Conservation (phyloP, 1,140 invertebrate species). For the Sarcophaga peregrina region DNA sequence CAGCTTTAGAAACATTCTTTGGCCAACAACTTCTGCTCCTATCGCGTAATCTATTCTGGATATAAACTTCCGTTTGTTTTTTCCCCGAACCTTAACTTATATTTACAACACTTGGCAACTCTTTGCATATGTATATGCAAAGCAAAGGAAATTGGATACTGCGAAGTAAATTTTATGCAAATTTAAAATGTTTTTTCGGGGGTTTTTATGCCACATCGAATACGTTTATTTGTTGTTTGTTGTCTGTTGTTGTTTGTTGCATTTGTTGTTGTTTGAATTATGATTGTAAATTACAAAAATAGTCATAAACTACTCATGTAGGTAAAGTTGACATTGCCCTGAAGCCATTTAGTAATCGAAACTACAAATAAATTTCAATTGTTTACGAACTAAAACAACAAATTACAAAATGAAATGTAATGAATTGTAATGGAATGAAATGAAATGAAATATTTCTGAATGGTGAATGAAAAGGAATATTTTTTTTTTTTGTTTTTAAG, state of each 20-base stretch:
- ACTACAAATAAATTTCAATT: slow-evolving; percentile 35
- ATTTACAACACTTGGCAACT: neutral
- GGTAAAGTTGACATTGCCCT: slow-evolving; percentile 35
- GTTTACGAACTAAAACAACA: too few species aligned
- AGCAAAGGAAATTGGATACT: neutral
- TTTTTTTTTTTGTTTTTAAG: slow-evolving; percentile 5
- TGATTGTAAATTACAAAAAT: slow-evolving; percentile 34
- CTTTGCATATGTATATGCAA: neutral
- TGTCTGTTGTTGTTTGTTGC: neutral
- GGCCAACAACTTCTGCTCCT: too few species aligned
- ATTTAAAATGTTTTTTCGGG: neutral
- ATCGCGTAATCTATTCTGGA: too few species aligned
- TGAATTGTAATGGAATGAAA: neutral
- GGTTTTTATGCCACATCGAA: neutral
- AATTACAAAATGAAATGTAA: neutral
- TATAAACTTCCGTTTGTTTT: too few species aligned
- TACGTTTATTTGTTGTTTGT: neutral
- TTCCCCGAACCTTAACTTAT: neutral
- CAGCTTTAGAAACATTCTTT: too few species aligned
- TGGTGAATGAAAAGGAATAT: neutral
- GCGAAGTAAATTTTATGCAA: neutral
- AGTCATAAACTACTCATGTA: slow-evolving; percentile 34
- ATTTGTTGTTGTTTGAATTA: neutral
- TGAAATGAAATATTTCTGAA: neutral
- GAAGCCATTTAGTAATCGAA: slow-evolving; percentile 33